Evolutionary conservation across 2,113 vertebrate genomes (phyloP).

Genomic region (Burhinus oedicnemus): DNA sequence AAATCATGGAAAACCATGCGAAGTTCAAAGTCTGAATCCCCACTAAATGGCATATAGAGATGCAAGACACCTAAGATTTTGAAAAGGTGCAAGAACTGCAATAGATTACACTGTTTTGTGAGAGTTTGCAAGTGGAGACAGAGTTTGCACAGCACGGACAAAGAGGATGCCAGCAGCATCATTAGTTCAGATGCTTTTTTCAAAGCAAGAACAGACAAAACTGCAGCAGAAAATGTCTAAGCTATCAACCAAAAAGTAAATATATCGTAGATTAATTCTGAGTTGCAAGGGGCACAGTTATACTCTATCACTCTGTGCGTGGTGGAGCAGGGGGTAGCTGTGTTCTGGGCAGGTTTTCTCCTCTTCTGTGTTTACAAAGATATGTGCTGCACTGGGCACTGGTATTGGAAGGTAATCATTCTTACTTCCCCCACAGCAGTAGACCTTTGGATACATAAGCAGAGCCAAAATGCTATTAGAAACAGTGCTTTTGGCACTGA

Average conservation of each 20-base stretch:
- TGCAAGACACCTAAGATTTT: background rate
- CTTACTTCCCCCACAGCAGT: background rate
- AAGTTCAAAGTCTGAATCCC: background rate
- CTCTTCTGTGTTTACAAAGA: background rate
- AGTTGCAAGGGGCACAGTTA: background rate
- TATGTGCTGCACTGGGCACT: background rate
- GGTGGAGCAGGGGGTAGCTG: background rate
- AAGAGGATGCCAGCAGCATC: background rate
- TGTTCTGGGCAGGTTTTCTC: background rate
- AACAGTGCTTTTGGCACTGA: slow-evolving; percentile 8
- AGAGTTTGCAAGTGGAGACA: background rate
- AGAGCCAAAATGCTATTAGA: slow-evolving; percentile 21
- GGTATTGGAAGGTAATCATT: background rate
- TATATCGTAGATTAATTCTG: background rate
- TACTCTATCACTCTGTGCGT: background rate
- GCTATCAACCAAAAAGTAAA: background rate
- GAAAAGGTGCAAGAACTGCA: background rate
- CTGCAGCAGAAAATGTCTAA: background rate
- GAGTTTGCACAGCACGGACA: background rate
- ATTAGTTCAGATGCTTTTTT: background rate
- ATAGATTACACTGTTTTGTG: background rate
- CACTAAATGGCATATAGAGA: background rate
- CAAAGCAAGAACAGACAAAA: background rate
- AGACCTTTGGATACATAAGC: background rate
- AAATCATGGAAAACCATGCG: background rate